These are phyloP conservation scores for Xenus cinereus DNA, from an alignment of 2,113 vertebrate genomes.

Conservation along the genomic window DNA sequence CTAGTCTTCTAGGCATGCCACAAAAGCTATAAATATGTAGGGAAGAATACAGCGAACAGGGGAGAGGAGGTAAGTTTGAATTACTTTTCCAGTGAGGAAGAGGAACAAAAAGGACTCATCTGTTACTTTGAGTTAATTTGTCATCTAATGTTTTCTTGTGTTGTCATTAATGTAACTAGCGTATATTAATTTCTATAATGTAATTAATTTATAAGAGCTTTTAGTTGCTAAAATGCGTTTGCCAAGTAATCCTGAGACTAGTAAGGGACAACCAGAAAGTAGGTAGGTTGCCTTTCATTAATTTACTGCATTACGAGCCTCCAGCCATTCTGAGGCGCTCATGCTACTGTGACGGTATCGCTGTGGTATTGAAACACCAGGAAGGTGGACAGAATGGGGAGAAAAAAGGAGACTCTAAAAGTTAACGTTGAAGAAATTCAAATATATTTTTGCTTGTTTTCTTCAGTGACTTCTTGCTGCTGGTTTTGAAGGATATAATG, in stretches of 20 bases:
- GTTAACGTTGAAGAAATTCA: background rate
- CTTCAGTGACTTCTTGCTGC: slow-evolving; percentile 92
- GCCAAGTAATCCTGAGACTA: background rate
- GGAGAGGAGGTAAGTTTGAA: background rate
- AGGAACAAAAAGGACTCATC: background rate
- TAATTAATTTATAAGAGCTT: background rate
- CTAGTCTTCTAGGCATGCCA: background rate
- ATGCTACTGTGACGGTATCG: background rate
- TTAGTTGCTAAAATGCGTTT: background rate
- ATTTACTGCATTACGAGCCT: background rate
- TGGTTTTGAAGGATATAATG: slow-evolving; percentile 92
- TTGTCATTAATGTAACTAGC: background rate
- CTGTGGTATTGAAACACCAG: background rate
- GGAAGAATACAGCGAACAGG: background rate
- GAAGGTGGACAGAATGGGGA: background rate
- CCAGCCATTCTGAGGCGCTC: background rate
- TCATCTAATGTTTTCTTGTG: background rate
- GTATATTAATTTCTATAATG: background rate
- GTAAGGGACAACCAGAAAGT: background rate
- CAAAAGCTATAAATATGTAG: background rate
- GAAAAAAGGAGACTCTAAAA: background rate
- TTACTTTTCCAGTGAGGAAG: background rate
- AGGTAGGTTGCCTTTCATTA: background rate
- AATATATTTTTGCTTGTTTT: slow-evolving; percentile 28
- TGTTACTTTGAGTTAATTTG: background rate